Percentiles rank a stretch among this genome's conserved stretches.
These are phyloP conservation scores for Petromus typicus DNA, from an alignment of 2,113 vertebrate species.

Conservation along the genomic window DNA sequence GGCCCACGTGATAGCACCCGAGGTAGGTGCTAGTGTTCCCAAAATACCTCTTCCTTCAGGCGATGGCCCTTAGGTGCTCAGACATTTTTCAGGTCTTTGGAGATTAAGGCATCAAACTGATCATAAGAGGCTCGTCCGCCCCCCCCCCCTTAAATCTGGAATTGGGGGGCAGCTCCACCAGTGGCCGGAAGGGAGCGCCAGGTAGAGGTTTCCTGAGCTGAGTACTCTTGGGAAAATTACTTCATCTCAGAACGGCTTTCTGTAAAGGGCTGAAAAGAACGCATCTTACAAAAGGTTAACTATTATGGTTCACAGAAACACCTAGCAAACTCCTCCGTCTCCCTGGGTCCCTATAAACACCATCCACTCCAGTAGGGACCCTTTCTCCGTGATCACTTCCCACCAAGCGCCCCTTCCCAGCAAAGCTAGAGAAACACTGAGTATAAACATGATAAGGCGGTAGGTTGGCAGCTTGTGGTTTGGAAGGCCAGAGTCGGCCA, in stretches of 20 bases:
- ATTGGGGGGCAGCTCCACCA: not conserved
- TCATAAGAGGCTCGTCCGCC: not conserved
- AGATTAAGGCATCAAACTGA: not conserved
- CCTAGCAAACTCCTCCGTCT: not conserved
- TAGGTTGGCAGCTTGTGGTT: not conserved
- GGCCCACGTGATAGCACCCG: not conserved
- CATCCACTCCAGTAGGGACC: not conserved
- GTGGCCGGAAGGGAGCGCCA: not conserved
- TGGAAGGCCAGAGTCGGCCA: not conserved
- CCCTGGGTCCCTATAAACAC: not conserved
- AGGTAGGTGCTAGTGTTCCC: not conserved
- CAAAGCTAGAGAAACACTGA: not conserved
- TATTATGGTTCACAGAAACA: not conserved
- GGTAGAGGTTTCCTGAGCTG: not conserved
- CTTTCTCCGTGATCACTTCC: not conserved
- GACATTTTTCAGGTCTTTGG: not conserved
- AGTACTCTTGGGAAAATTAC: not conserved
- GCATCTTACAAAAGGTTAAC: not conserved
- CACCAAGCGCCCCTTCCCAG: not conserved
- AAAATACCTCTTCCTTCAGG: not conserved
- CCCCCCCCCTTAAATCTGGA: not conserved
- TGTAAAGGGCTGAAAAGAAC: not conserved
- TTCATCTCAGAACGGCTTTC: not conserved
- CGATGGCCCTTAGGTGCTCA: not conserved
- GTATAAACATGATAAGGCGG: not conserved